phyloP scores from a whole-genome alignment of 2,113 vertebrate genomes.

The Macquaria australasica region DNA sequence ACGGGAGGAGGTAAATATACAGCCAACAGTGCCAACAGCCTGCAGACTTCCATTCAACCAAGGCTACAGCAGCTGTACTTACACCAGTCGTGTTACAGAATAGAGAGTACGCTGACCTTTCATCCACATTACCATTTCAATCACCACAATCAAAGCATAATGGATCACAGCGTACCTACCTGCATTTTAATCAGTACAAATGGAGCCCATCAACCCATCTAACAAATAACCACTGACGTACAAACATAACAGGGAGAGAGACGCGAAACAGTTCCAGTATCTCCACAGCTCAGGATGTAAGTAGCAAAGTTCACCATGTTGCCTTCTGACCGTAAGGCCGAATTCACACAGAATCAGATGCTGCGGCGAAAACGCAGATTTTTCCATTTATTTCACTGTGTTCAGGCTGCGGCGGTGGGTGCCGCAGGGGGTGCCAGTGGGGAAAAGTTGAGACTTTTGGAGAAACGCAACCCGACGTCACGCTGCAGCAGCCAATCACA shows the following conservation, averaged over 20 bases:
- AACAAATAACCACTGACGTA: not conserved
- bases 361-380: too few relatives aligned
- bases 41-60: constrained; percentile 29
- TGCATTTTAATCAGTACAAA: constrained; percentile 18
- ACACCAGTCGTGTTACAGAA: not conserved
- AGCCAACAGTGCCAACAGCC: constrained; percentile 13
- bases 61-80: constrained; percentile 23
- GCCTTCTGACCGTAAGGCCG: not conserved
- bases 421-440: too few relatives aligned
- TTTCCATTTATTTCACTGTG: too few relatives aligned
- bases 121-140: constrained; percentile 41
- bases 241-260: not conserved
- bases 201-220: not conserved
- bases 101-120: constrained; percentile 20
- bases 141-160: constrained; percentile 5
- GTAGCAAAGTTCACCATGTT: not conserved
- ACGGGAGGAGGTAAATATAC: not conserved
- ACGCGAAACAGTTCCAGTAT: not conserved
- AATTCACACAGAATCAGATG: too few relatives aligned
- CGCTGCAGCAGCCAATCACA: too few relatives aligned
- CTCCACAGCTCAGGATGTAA: not conserved
- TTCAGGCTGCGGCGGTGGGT: too few relatives aligned
- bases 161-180: not conserved
- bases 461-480: too few relatives aligned
- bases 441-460: too few relatives aligned